Conservation (phyloP, 2,113 vertebrate species). For the Enhydra lutris region DNA sequence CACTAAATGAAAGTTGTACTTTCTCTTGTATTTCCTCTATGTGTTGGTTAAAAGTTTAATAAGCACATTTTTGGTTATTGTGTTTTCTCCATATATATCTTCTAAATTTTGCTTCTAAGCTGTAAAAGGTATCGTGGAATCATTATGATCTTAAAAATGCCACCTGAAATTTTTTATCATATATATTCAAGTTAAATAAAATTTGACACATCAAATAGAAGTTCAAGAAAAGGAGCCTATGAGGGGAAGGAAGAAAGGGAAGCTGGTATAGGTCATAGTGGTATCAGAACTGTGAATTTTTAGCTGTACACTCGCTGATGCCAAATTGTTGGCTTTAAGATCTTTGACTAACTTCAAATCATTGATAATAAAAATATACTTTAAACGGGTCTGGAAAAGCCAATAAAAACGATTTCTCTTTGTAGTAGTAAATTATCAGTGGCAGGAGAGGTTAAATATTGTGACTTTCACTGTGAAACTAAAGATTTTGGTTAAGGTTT, state of each 20-base stretch:
- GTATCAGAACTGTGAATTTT: neutral
- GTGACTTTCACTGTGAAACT: neutral
- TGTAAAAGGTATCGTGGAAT: neutral
- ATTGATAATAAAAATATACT: neutral
- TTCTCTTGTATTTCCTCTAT: slow-evolving; percentile 5
- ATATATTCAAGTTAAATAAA: neutral
- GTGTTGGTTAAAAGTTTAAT: slow-evolving; percentile 25
- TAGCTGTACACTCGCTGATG: neutral
- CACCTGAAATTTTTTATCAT: neutral
- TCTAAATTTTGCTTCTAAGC: slow-evolving; percentile 35
- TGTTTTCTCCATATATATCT: neutral
- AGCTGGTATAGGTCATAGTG: neutral
- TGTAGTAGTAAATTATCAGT: neutral
- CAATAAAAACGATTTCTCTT: neutral
- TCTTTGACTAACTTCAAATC: neutral
- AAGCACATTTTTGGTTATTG: slow-evolving; percentile 10
- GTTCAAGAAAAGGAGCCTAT: neutral
- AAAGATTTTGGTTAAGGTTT: neutral
- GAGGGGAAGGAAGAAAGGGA: neutral
- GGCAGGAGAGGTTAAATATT: neutral
- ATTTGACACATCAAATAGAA: slow-evolving; percentile 1
- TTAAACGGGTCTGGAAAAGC: neutral
- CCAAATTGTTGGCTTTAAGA: neutral
- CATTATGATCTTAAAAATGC: neutral
- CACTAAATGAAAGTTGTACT: slow-evolving; percentile 9